These are phyloP conservation scores for Drosophila littoralis DNA, from an alignment of 1,140 invertebrate genomes.

Conservation along the genomic window DNA sequence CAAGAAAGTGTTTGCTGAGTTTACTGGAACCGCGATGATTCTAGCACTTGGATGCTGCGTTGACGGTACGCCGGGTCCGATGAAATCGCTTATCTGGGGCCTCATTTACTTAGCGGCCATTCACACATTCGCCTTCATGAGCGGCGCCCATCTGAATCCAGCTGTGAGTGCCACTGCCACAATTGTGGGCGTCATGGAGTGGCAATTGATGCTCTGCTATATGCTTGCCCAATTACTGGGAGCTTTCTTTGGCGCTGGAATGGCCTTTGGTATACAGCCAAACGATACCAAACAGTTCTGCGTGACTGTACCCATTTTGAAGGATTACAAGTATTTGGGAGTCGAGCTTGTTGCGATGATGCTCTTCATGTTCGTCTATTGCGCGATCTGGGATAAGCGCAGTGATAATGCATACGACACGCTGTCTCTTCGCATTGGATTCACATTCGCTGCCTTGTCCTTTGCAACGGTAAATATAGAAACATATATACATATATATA, in stretches of 20 bases:
- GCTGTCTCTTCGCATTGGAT: slow-evolving; percentile 16
- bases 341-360: slow-evolving; percentile 6
- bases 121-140: slow-evolving; percentile 23
- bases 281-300: too few species aligned
- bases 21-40: slow-evolving; percentile 23
- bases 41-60: slow-evolving; percentile 19
- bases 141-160: slow-evolving; percentile 39
- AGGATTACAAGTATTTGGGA: background rate
- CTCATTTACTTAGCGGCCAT: slow-evolving; percentile 13
- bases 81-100: slow-evolving; percentile 14
- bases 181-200: slow-evolving; percentile 20
- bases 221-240: slow-evolving; percentile 22
- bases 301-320: too few species aligned
- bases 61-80: background rate
- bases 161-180: slow-evolving; percentile 20
- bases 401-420: slow-evolving; percentile 19
- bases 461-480: slow-evolving; percentile 13
- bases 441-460: slow-evolving; percentile 1
- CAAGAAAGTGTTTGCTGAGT: slow-evolving; percentile 20
- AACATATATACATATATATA: too few species aligned
- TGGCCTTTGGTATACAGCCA: background rate
- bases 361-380: slow-evolving; percentile 18
- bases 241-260: background rate
- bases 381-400: slow-evolving; percentile 32
- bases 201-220: slow-evolving; percentile 25